Percentiles rank a stretch among this genome's conserved stretches.
These are phyloP conservation scores for Eleutherodactylus coqui DNA, from an alignment of 2,797 vertebrate species.

Conservation along the genomic window DNA sequence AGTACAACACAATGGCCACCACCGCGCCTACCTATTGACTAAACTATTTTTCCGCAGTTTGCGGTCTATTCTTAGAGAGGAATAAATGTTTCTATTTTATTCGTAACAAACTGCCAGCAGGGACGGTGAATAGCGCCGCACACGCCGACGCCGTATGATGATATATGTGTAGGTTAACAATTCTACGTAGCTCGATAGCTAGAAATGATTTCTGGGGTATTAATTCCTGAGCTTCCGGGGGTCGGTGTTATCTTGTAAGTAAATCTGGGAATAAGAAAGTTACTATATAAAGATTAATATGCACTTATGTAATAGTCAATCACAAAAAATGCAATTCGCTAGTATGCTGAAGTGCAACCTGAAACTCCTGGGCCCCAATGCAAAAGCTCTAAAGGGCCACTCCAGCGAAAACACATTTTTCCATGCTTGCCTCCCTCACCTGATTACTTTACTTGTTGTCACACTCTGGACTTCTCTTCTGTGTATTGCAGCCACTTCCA, in stretches of 20 bases:
- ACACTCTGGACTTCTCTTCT: too few species aligned
- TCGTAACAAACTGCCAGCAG: neutral
- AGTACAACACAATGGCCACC: neutral
- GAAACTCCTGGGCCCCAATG: too few species aligned
- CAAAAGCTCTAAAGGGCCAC: too few species aligned
- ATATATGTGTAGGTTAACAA: neutral
- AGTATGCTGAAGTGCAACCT: neutral
- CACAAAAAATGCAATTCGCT: neutral
- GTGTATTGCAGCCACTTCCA: too few species aligned
- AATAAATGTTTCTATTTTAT: constrained; percentile 29
- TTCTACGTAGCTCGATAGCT: neutral
- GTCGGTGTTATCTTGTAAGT: neutral
- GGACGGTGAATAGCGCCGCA: constrained; percentile 5
- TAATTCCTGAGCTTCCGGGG: neutral
- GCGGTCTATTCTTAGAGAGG: neutral
- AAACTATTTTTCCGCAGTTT: neutral
- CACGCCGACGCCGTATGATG: neutral
- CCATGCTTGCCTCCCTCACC: too few species aligned
- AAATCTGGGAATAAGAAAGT: neutral
- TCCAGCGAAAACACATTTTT: too few species aligned
- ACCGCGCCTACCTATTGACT: neutral
- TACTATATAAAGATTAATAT: neutral
- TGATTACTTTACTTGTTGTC: too few species aligned
- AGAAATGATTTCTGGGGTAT: neutral
- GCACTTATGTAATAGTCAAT: neutral